These are phyloP conservation scores for Cacatua alba DNA, from an alignment of 2,113 vertebrate species.

Conservation along the genomic window DNA sequence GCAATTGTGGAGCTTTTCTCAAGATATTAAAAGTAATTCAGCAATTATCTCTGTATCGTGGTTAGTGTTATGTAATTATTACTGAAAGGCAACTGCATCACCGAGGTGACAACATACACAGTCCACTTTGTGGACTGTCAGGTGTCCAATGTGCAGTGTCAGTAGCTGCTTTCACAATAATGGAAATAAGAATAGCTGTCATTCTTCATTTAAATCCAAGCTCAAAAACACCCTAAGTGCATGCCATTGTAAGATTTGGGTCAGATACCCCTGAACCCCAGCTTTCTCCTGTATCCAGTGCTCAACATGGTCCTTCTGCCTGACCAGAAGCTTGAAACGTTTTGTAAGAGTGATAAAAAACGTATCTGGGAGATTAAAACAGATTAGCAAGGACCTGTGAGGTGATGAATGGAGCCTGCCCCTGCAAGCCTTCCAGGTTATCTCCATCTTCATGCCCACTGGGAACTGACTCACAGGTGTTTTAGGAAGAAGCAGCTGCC, in stretches of 20 bases:
- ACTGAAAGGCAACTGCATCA: not conserved
- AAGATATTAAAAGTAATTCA: not conserved
- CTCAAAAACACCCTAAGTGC: not conserved
- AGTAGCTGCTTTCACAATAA: not conserved
- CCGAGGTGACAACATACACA: not conserved
- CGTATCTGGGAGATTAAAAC: not conserved
- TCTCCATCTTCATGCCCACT: constrained; percentile 67
- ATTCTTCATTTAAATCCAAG: not conserved
- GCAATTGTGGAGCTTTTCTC: not conserved
- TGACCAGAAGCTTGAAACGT: not conserved
- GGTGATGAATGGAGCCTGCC: constrained; percentile 37
- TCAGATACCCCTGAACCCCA: not conserved
- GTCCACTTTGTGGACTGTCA: not conserved
- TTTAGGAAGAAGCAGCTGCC: constrained; percentile 66
- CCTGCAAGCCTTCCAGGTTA: constrained; percentile 51
- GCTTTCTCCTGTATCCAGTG: not conserved
- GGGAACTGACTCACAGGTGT: constrained; percentile 64
- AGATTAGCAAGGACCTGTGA: not conserved
- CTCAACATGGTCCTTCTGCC: not conserved
- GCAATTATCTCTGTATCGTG: not conserved
- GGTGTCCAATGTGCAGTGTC: not conserved
- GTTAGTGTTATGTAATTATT: not conserved
- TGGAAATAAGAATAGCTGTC: not conserved
- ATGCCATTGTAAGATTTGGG: not conserved
- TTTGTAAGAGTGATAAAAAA: not conserved